These are phyloP conservation scores for Gadus chalcogrammus DNA, from an alignment of 2,113 vertebrate genomes.

Conservation along the genomic window DNA sequence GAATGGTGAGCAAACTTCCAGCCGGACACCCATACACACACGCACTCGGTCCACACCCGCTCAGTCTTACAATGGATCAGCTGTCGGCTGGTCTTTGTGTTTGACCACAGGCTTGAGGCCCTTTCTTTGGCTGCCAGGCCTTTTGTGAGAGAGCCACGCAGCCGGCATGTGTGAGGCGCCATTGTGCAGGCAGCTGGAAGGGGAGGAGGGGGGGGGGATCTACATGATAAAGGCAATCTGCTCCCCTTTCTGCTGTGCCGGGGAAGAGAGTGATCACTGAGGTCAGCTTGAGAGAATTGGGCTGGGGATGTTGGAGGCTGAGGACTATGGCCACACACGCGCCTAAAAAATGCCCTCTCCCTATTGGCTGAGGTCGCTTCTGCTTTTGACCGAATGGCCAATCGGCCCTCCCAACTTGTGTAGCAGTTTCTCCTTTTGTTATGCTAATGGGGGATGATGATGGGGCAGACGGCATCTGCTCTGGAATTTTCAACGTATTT, in stretches of 20 bases:
- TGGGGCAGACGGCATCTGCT: slow-evolving; percentile 48
- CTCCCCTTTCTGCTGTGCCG: slow-evolving; percentile 48
- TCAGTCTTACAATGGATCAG: slow-evolving; percentile 49
- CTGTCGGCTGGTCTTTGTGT: slow-evolving; percentile 61
- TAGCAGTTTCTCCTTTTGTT: slow-evolving; percentile 61
- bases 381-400: slow-evolving; percentile 52
- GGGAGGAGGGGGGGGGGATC: slow-evolving; percentile 60
- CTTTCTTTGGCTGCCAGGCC: slow-evolving; percentile 53
- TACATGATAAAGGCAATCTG: slow-evolving; percentile 75
- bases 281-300: slow-evolving; percentile 52
- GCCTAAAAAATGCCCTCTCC: slow-evolving; percentile 32
- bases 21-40: slow-evolving; percentile 14
- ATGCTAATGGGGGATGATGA: slow-evolving; percentile 42
- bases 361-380: slow-evolving; percentile 53
- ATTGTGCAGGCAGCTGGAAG: slow-evolving; percentile 74
- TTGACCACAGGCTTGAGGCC: slow-evolving; percentile 33
- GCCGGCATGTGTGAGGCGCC: slow-evolving; percentile 58
- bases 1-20: slow-evolving; percentile 88
- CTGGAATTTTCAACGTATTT: slow-evolving; percentile 25
- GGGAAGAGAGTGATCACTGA: slow-evolving; percentile 45
- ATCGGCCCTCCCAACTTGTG: slow-evolving; percentile 29
- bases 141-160: slow-evolving; percentile 68
- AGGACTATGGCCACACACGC: slow-evolving; percentile 33
- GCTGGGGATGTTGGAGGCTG: neutral
- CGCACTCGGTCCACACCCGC: slow-evolving; percentile 14